phyloP scores from a whole-genome alignment of 2,888 invertebrate species.

The Ichneumoninae sp. region DNA sequence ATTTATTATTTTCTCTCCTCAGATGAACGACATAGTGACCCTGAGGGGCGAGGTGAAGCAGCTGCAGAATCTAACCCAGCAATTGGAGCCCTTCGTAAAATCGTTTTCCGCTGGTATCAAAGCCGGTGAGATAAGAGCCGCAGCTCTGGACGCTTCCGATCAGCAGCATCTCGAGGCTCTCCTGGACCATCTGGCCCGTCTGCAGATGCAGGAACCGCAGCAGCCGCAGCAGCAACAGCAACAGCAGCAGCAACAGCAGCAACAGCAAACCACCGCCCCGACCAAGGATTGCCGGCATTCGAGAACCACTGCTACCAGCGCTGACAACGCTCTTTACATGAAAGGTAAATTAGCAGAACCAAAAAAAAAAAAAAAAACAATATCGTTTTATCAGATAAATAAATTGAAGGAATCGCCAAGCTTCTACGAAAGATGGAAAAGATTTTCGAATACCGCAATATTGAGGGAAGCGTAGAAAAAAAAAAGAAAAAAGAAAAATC shows the following conservation, averaged over 20 bases:
- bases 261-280: slow-evolving; percentile 75
- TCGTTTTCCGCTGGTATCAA: slow-evolving; percentile 84
- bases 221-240: slow-evolving; percentile 76
- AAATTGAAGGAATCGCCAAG: background rate
- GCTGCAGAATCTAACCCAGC: slow-evolving; percentile 87
- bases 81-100: slow-evolving; percentile 89
- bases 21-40: slow-evolving; percentile 89
- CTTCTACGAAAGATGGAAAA: background rate
- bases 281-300: slow-evolving; percentile 81
- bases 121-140: slow-evolving; percentile 79
- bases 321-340: slow-evolving; percentile 83
- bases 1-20: slow-evolving; percentile 68
- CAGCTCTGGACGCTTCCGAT: slow-evolving; percentile 83
- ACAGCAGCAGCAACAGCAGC: slow-evolving; percentile 75
- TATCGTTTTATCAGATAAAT: background rate
- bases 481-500: background rate
- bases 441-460: background rate
- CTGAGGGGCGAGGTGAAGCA: slow-evolving; percentile 89
- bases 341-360: slow-evolving; percentile 76
- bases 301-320: slow-evolving; percentile 75
- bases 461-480: background rate
- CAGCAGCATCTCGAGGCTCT: slow-evolving; percentile 86
- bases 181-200: slow-evolving; percentile 85
- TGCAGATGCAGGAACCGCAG: slow-evolving; percentile 82
- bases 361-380: background rate